Percentiles rank a stretch among this genome's conserved stretches.
These are phyloP conservation scores for Lamellibrachia columna DNA, from an alignment of 2,888 invertebrate genomes.

Conservation along the genomic window DNA sequence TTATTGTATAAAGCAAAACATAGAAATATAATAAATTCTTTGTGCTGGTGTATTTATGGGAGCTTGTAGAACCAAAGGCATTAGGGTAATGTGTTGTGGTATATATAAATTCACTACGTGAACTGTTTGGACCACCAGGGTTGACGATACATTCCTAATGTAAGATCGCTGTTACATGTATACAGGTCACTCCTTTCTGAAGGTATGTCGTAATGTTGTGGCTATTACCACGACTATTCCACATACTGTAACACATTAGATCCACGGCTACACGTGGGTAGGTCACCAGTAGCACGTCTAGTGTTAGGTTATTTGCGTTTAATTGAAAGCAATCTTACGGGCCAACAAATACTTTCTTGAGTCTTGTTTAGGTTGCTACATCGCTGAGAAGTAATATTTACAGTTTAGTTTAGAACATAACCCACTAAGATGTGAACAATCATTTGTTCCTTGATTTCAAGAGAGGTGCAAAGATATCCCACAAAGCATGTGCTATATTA, in stretches of 20 bases:
- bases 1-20: neutral
- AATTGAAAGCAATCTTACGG: neutral
- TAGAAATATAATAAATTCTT: neutral
- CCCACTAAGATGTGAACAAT: neutral
- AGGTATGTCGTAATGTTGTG: too few relatives aligned
- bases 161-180: neutral
- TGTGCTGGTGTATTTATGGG: neutral
- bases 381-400: neutral
- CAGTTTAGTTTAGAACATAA: neutral
- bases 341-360: neutral
- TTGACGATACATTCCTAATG: neutral
- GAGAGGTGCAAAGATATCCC: neutral
- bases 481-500: neutral
- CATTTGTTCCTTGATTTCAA: neutral
- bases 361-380: neutral
- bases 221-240: neutral
- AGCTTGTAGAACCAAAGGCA: slow-evolving; percentile 1
- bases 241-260: neutral
- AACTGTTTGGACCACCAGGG: neutral
- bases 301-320: neutral
- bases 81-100: neutral
- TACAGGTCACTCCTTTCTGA: neutral
- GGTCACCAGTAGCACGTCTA: neutral
- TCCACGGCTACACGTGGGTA: neutral
- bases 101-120: neutral